phyloP scores from a whole-genome alignment of 2,888 invertebrate species.

The Spilarctia lutea region DNA sequence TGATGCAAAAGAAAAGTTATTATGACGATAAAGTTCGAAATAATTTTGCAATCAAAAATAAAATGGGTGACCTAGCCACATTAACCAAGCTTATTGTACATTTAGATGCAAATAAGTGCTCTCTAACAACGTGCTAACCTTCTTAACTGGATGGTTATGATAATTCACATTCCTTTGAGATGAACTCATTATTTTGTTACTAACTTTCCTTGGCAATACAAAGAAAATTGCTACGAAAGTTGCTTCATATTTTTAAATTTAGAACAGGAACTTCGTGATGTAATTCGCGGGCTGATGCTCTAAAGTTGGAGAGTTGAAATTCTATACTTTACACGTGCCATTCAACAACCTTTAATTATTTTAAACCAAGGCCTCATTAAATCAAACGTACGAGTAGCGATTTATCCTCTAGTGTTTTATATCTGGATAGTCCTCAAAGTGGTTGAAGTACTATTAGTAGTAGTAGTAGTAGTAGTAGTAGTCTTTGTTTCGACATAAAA shows the following conservation, averaged over 20 bases:
- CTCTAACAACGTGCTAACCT: conserved; percentile 42
- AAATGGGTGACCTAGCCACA: conserved; percentile 38
- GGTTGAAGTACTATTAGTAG: not conserved
- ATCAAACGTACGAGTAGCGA: not conserved
- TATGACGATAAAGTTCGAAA: not conserved
- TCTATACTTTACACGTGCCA: not conserved
- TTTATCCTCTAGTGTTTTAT: not conserved
- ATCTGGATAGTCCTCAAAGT: not conserved
- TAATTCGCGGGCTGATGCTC: not conserved
- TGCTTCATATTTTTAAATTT: conserved; percentile 16
- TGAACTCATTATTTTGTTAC: conserved; percentile 45
- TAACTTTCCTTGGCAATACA: conserved; percentile 25
- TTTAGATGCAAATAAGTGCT: conserved; percentile 48
- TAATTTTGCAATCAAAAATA: conserved; percentile 20
- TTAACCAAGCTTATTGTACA: conserved; percentile 35
- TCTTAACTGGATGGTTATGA: conserved; percentile 38
- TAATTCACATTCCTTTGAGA: conserved; percentile 42
- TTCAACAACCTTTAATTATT: not conserved
- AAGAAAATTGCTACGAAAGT: conserved; percentile 15
- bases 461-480: too few relatives aligned
- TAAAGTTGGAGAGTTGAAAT: not conserved
- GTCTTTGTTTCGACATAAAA: too few relatives aligned
- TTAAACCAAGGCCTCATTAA: not conserved
- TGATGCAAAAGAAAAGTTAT: not conserved
- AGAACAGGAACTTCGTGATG: conserved; percentile 2